These are phyloP conservation scores for Patiria pectinifera DNA, from an alignment of 53 echinoderm and acorn worm genomes.

Conservation along the genomic window DNA sequence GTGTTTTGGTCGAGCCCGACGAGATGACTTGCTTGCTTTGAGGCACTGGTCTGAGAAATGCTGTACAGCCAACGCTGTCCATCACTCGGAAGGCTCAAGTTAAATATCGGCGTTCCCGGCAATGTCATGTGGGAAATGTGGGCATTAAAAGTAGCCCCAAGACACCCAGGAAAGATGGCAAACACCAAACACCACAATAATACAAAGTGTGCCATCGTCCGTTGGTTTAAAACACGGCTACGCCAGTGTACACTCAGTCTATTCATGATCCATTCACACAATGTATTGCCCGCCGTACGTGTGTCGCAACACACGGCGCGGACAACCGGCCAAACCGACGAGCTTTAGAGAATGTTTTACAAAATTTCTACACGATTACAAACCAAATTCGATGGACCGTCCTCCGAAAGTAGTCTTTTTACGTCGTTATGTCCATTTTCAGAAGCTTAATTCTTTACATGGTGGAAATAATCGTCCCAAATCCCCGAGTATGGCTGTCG, in stretches of 20 bases:
- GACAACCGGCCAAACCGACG: slow-evolving; percentile 8
- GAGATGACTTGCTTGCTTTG: slow-evolving; percentile 74
- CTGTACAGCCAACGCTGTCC: slow-evolving; percentile 68
- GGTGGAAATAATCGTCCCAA: slow-evolving; percentile 33
- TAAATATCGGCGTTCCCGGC: slow-evolving; percentile 70
- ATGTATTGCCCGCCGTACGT: slow-evolving; percentile 8
- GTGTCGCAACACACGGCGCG: slow-evolving; percentile 26
- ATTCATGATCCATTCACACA: neutral
- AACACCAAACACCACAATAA: slow-evolving; percentile 37
- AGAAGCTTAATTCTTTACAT: slow-evolving; percentile 24
- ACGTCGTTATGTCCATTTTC: slow-evolving; percentile 40
- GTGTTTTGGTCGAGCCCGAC: slow-evolving; percentile 67
- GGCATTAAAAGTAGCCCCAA: slow-evolving; percentile 69
- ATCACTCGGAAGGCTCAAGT: slow-evolving; percentile 53
- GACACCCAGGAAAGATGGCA: slow-evolving; percentile 45
- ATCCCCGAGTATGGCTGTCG: neutral
- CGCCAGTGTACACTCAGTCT: slow-evolving; percentile 5
- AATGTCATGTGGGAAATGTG: slow-evolving; percentile 71
- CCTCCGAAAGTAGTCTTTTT: slow-evolving; percentile 11
- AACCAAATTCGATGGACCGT: slow-evolving; percentile 19
- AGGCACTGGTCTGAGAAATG: slow-evolving; percentile 68
- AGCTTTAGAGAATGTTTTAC: slow-evolving; percentile 20
- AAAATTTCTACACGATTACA: slow-evolving; percentile 29
- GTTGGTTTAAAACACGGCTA: neutral
- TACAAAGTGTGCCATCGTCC: slow-evolving; percentile 44